Evolutionary conservation across 1,140 invertebrate species (phyloP).

Genomic region (Trichomalopsis sarcophagae): DNA sequence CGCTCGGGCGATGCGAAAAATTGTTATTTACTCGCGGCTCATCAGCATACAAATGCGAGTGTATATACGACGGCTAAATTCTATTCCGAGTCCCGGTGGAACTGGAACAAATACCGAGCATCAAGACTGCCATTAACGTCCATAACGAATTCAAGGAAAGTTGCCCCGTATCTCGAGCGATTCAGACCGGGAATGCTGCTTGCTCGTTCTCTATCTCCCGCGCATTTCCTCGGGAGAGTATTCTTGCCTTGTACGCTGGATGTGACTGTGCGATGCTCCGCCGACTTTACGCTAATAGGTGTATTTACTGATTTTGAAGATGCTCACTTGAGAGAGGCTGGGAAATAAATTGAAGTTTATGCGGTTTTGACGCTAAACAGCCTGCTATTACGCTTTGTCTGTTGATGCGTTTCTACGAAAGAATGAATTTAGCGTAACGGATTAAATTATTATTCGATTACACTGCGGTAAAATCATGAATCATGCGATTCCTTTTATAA

Average conservation of each 20-base stretch:
- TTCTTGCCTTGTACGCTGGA: neutral
- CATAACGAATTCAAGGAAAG: conserved; percentile 48
- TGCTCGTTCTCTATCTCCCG: neutral
- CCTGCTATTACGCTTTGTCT: too few species aligned
- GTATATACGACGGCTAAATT: conserved; percentile 5
- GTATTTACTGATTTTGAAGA: too few species aligned
- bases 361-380: too few species aligned
- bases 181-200: neutral
- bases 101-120: conserved; percentile 42
- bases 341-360: too few species aligned
- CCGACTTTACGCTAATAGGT: too few species aligned
- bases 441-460: too few species aligned
- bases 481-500: too few species aligned
- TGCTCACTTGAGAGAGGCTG: too few species aligned
- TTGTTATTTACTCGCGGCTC: conserved; percentile 24
- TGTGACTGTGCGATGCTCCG: neutral
- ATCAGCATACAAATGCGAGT: conserved; percentile 22
- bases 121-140: conserved; percentile 36
- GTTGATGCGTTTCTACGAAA: too few species aligned
- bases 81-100: conserved; percentile 20
- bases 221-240: neutral
- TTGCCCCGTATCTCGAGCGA: conserved; percentile 40
- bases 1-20: neutral
- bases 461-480: too few species aligned
- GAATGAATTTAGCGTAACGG: too few species aligned